Evolutionary conservation across 2,113 vertebrate species (phyloP).

Genomic region (Takifugu flavidus): DNA sequence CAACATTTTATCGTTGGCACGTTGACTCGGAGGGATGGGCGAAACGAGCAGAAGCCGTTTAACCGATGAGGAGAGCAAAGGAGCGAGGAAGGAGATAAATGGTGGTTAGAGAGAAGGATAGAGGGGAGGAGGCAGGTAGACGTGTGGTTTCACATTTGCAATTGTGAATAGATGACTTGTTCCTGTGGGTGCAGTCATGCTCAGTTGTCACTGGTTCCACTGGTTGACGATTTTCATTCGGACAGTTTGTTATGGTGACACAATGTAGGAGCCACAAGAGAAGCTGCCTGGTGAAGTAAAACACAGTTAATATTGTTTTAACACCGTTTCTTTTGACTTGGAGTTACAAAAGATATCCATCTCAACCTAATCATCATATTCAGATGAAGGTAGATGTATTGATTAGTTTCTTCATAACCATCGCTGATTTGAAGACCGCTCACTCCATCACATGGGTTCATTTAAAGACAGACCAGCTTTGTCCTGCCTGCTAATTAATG

Average conservation of each 20-base stretch:
- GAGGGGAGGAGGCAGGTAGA: neutral
- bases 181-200: constrained; percentile 18
- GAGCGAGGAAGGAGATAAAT: constrained; percentile 10
- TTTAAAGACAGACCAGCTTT: constrained; percentile 52
- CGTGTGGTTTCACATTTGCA: constrained; percentile 48
- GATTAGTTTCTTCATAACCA: too few species aligned
- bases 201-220: constrained; percentile 43
- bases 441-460: constrained; percentile 8
- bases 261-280: neutral
- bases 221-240: constrained; percentile 56
- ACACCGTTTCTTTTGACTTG: too few species aligned
- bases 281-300: too few species aligned
- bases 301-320: too few species aligned
- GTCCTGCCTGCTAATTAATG: constrained; percentile 52
- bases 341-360: too few species aligned
- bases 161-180: constrained; percentile 24
- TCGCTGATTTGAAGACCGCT: too few species aligned
- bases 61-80: constrained; percentile 26
- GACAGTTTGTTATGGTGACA: constrained; percentile 51
- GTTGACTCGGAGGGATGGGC: constrained; percentile 50
- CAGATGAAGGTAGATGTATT: too few species aligned
- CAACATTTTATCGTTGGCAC: constrained; percentile 24
- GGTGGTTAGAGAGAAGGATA: constrained; percentile 12
- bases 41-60: constrained; percentile 35
- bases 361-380: too few species aligned